Conservation (phyloP, 1,140 invertebrate species). For the Metopolophium dirhodum region DNA sequence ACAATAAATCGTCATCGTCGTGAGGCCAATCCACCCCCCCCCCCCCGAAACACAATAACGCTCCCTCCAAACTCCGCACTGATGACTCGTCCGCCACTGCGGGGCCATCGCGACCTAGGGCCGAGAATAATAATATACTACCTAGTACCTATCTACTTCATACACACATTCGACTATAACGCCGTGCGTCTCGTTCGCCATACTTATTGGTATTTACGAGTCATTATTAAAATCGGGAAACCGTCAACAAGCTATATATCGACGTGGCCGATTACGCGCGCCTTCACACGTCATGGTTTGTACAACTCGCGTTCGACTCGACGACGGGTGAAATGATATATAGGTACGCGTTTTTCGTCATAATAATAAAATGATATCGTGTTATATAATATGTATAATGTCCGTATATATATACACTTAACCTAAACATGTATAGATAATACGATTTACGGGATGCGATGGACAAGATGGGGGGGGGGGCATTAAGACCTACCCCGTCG, state of each 20-base stretch:
- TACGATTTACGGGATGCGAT: neutral
- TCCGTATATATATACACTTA: neutral
- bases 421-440: neutral
- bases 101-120: neutral
- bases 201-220: neutral
- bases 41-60: neutral
- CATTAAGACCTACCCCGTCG: neutral
- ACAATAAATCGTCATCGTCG: neutral
- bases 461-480: too few species aligned
- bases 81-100: neutral
- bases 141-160: neutral
- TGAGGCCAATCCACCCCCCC: neutral
- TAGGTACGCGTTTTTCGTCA: neutral
- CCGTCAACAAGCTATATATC: neutral
- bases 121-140: neutral
- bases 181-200: neutral
- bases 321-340: neutral
- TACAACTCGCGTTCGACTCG: neutral
- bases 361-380: neutral
- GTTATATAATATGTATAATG: neutral
- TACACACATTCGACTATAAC: neutral
- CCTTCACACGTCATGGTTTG: neutral
- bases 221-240: neutral
- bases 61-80: neutral
- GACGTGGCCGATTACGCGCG: neutral